Evolutionary conservation across 1,140 invertebrate genomes (phyloP).

Genomic region (Penaeus chinensis): DNA sequence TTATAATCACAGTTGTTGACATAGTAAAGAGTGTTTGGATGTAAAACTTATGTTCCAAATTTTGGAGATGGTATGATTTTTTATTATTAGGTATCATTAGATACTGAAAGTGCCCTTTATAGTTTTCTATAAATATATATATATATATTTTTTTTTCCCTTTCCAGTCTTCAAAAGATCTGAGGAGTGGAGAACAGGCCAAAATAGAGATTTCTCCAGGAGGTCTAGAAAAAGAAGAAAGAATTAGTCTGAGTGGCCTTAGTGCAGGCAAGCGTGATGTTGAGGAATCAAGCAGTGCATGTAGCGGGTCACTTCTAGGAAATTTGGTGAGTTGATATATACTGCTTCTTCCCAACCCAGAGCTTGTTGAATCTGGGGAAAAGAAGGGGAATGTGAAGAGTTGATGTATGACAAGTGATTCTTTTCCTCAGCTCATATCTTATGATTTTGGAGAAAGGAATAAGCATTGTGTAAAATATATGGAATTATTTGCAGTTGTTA

Average conservation of each 20-base stretch:
- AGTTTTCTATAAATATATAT: background rate
- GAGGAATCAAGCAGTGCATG: constrained; percentile 55
- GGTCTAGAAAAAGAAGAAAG: constrained; percentile 41
- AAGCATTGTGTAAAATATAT: too few species aligned
- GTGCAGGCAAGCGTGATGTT: constrained; percentile 39
- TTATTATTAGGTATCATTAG: too few species aligned
- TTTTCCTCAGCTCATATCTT: too few species aligned
- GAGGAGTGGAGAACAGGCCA: constrained; percentile 11
- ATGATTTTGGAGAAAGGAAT: too few species aligned
- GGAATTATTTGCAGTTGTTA: too few species aligned
- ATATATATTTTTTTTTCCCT: background rate
- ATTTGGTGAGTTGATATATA: constrained; percentile 41
- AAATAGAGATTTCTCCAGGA: constrained; percentile 19
- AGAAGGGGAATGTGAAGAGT: background rate
- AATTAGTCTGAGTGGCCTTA: constrained; percentile 28
- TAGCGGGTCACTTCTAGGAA: constrained; percentile 57
- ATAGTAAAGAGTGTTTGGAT: too few species aligned
- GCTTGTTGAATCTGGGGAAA: background rate
- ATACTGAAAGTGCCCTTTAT: background rate
- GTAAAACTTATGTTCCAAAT: too few species aligned
- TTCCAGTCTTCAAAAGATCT: constrained; percentile 42
- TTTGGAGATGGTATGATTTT: too few species aligned
- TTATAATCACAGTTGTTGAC: too few species aligned
- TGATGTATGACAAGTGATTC: background rate
- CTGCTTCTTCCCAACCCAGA: background rate